Conservation (phyloP, 2,888 invertebrate genomes). For the Nymphalis urticae region DNA sequence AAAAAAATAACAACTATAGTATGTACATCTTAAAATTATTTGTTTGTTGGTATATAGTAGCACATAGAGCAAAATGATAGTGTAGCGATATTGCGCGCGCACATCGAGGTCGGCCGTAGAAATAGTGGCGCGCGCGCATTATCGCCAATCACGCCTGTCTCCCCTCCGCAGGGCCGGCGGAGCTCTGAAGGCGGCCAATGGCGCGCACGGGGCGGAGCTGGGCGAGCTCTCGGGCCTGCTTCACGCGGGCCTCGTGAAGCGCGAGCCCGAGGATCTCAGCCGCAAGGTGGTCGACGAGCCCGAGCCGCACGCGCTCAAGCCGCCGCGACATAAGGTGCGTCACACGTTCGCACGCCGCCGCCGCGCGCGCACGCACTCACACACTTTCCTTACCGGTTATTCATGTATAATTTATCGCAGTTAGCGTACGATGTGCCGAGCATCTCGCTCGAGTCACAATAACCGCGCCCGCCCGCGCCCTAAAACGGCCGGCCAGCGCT, state of each 20-base stretch:
- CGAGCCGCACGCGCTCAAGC: conserved; percentile 82
- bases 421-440: conserved; percentile 81
- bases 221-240: conserved; percentile 83
- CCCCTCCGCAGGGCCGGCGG: conserved; percentile 84
- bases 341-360: conserved; percentile 80
- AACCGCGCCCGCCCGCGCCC: conserved; percentile 83
- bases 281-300: conserved; percentile 85
- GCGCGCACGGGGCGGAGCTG: conserved; percentile 86
- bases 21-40: neutral
- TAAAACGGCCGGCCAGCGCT: conserved; percentile 81
- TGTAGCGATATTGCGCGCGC: conserved; percentile 61
- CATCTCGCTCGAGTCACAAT: conserved; percentile 80
- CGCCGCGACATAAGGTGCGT: conserved; percentile 85
- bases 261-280: conserved; percentile 91
- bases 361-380: conserved; percentile 80
- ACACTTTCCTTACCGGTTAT: conserved; percentile 78
- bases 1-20: no score
- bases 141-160: conserved; percentile 76
- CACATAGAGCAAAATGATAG: conserved; percentile 51
- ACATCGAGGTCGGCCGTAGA: conserved; percentile 50
- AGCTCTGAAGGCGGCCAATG: conserved; percentile 85
- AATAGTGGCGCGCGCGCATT: conserved; percentile 64
- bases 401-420: conserved; percentile 81
- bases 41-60: conserved; percentile 1
- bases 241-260: conserved; percentile 87